phyloP scores from a whole-genome alignment of 2,888 invertebrate species.

The Ferdinandea cuprea region DNA sequence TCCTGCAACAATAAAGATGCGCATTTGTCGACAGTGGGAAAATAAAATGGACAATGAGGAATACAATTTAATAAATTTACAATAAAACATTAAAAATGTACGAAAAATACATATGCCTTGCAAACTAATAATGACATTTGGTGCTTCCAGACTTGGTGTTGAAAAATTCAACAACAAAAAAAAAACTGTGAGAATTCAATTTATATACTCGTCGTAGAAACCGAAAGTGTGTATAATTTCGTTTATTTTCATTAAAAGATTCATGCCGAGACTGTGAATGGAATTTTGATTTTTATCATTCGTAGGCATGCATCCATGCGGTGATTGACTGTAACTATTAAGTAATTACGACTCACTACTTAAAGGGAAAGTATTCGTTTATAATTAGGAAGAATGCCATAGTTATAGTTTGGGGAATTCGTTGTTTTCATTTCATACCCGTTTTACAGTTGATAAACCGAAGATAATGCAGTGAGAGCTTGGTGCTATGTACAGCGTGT shows the following conservation, averaged over 20 bases:
- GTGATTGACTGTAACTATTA: not conserved
- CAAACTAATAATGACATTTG: conserved; percentile 25
- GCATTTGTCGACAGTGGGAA: not conserved
- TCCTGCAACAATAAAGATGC: not conserved
- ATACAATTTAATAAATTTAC: not conserved
- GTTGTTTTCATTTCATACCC: too few species aligned
- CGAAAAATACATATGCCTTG: not conserved
- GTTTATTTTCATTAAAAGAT: conserved; percentile 8
- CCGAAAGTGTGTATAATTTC: conserved; percentile 40
- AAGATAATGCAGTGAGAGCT: too few species aligned
- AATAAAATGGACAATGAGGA: not conserved
- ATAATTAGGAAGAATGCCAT: not conserved
- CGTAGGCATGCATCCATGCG: not conserved
- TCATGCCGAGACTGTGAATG: conserved; percentile 19
- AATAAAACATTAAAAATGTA: conserved; percentile 15
- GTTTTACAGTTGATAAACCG: too few species aligned
- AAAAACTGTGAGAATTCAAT: conserved; percentile 38
- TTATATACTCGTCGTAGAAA: conserved; percentile 17
- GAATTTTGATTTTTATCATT: not conserved
- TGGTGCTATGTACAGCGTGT: too few species aligned
- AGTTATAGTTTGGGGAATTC: not conserved
- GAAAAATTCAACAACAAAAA: too few species aligned
- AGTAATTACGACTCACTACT: conserved; percentile 3
- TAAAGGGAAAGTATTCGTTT: conserved; percentile 11
- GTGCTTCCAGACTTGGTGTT: not conserved